Conservation (phyloP, 2,113 vertebrate species). For the Crotalus tigris region DNA sequence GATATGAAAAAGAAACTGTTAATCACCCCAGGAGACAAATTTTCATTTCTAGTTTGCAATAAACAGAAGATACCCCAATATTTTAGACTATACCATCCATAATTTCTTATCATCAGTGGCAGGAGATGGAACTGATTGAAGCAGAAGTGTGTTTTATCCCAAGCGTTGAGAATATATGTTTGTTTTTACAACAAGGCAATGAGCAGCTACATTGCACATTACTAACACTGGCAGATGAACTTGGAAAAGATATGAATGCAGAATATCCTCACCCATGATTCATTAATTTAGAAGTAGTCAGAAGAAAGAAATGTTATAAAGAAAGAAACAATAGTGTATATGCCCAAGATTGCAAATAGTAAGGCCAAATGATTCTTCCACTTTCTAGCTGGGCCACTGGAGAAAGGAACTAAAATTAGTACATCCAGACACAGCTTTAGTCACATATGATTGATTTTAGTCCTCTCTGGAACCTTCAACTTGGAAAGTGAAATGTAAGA, state of each 20-base stretch:
- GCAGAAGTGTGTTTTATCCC: neutral
- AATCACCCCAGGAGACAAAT: too few relatives aligned
- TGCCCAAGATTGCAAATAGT: neutral
- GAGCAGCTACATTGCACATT: neutral
- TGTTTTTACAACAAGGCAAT: neutral
- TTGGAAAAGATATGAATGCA: neutral
- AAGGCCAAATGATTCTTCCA: neutral
- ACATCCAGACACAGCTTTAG: neutral
- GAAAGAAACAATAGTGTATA: neutral
- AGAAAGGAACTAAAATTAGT: constrained; percentile 15
- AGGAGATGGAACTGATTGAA: neutral
- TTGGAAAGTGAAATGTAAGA: neutral
- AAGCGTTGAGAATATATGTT: neutral
- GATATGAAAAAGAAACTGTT: neutral
- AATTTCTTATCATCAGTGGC: neutral
- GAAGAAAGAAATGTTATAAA: neutral
- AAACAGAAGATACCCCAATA: neutral
- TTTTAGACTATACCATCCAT: neutral
- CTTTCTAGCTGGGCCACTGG: neutral
- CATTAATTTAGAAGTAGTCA: neutral
- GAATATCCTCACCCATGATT: neutral
- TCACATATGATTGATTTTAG: neutral
- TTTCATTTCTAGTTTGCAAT: neutral
- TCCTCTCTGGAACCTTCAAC: neutral
- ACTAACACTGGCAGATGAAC: neutral